Conservation (phyloP, 2,797 vertebrate genomes). For the Pyrocephalus nanus region DNA sequence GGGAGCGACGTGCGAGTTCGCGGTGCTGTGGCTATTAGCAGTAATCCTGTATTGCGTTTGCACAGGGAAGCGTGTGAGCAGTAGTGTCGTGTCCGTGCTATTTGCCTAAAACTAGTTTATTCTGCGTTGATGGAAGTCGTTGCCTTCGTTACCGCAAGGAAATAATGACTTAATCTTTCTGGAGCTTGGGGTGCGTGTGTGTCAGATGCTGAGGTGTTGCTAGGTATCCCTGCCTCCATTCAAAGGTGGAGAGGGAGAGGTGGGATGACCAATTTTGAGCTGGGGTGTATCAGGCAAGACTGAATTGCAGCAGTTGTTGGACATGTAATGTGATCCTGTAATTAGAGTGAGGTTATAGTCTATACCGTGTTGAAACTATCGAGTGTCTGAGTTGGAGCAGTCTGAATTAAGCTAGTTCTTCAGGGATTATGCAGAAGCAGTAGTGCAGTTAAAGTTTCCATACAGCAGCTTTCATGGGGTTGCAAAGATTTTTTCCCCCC, state of each 20-base stretch:
- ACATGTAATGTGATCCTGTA: constrained; percentile 70
- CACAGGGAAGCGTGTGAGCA: not conserved
- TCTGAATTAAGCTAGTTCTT: constrained; percentile 14
- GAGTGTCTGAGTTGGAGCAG: constrained; percentile 50
- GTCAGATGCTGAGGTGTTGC: not conserved
- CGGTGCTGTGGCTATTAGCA: not conserved
- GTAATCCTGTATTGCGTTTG: not conserved
- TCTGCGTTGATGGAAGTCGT: not conserved
- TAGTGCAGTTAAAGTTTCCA: constrained; percentile 16
- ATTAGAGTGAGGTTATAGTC: constrained; percentile 71
- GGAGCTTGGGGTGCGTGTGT: not conserved
- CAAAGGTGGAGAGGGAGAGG: not conserved
- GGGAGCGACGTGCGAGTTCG: fast-evolving
- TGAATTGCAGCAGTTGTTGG: constrained; percentile 72
- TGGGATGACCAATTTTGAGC: constrained; percentile 37
- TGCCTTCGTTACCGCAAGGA: not conserved
- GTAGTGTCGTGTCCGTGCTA: fast-evolving
- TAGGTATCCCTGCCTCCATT: not conserved
- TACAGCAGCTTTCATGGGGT: not conserved
- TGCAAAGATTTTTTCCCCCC: not conserved
- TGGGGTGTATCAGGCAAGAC: constrained; percentile 36
- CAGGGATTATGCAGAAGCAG: constrained; percentile 11
- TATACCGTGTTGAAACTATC: constrained; percentile 55
- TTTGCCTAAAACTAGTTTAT: not conserved
- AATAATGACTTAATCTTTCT: not conserved